phyloP scores from a whole-genome alignment of 2,113 vertebrate species.

The Sceloporus undulatus region DNA sequence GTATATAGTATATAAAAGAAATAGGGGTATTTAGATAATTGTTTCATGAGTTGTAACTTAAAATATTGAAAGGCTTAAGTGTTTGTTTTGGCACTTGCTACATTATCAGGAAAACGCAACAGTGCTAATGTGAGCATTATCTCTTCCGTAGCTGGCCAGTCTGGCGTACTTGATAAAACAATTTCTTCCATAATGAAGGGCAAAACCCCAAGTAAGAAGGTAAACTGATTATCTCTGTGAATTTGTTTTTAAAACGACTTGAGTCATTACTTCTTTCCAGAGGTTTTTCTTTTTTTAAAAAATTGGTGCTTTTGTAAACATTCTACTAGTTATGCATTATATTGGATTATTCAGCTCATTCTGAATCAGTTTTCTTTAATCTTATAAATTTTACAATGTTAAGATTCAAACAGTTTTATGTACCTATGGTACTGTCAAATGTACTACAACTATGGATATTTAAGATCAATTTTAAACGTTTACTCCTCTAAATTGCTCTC shows the following conservation, averaged over 20 bases:
- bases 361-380: not conserved
- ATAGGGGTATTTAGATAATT: not conserved
- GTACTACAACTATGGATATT: too few relatives aligned
- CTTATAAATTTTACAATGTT: not conserved
- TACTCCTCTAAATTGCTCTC: too few relatives aligned
- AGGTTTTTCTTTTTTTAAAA: not conserved
- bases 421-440: too few relatives aligned
- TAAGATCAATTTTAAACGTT: too few relatives aligned
- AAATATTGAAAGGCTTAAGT: not conserved
- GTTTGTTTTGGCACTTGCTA: not conserved
- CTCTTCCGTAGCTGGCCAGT: constrained; percentile 87
- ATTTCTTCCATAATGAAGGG: constrained; percentile 90
- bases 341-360: not conserved
- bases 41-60: not conserved
- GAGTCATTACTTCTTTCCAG: too few relatives aligned
- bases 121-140: constrained; percentile 21
- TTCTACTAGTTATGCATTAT: not conserved
- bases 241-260: constrained; percentile 3
- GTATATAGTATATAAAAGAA: not conserved
- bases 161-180: constrained; percentile 88
- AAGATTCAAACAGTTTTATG: too few relatives aligned
- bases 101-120: not conserved
- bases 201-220: constrained; percentile 84
- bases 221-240: constrained; percentile 56
- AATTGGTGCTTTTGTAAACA: not conserved